These are phyloP conservation scores for Hyposoter dolosus DNA, from an alignment of 2,888 invertebrate genomes.

Conservation along the genomic window DNA sequence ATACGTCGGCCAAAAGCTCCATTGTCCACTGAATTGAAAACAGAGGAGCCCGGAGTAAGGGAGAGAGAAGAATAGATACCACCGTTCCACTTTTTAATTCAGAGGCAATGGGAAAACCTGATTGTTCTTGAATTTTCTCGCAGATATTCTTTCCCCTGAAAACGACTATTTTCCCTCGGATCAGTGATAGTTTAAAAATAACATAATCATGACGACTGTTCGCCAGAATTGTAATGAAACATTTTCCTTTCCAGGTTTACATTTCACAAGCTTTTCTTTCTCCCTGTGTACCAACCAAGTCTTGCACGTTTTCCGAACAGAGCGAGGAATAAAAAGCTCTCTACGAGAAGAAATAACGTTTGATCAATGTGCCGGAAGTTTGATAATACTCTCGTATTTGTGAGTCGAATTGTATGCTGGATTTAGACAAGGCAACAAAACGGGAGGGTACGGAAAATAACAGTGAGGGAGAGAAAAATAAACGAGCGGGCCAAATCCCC, in stretches of 20 bases:
- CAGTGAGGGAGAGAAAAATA: not conserved
- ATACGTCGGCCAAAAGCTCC: conserved; percentile 10
- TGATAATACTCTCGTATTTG: conserved; percentile 24
- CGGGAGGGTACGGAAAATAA: not conserved
- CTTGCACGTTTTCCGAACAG: not conserved
- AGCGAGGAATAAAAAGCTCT: conserved; percentile 5
- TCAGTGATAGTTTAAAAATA: not conserved
- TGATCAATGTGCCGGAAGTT: conserved; percentile 24
- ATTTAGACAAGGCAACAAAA: conserved; percentile 10
- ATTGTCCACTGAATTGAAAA: conserved; percentile 18
- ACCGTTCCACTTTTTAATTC: conserved; percentile 42
- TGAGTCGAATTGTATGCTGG: conserved; percentile 24
- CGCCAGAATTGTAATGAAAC: not conserved
- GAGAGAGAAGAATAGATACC: not conserved
- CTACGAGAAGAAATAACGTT: not conserved
- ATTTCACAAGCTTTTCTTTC: not conserved
- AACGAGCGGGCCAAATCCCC: conserved; percentile 1
- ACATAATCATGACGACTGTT: not conserved
- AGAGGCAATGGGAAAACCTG: conserved; percentile 39
- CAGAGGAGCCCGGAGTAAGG: not conserved
- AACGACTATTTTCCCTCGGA: not conserved
- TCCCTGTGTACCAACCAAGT: not conserved
- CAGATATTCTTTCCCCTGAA: not conserved
- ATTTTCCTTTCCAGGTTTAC: not conserved
- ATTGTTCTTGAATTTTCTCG: conserved; percentile 17